Evolutionary conservation across 1,140 invertebrate species (phyloP), one percentile per base, ranked within the genome.

Genomic region (Amyelois transitella): DNA sequence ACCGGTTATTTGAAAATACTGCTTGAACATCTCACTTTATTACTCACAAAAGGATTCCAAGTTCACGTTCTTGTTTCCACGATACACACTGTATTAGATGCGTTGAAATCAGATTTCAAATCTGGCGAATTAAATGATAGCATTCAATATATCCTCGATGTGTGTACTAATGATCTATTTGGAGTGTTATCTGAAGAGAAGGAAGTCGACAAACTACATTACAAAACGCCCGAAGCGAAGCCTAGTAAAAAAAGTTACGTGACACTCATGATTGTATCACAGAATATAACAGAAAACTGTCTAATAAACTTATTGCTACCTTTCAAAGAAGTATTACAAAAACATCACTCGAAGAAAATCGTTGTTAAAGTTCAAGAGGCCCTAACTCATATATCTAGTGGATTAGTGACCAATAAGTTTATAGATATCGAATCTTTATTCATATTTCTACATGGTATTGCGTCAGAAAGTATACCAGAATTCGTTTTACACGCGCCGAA

Each of bases 31-130:
- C 91, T 99, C 72, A 93, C 93, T 43, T 88, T 93, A 12, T 82
- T 97, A 6, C 88, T 99, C 48, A 96, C 92, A 0, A 92, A 93
- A 79, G 98, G 98, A 7, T 99, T 95, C 75, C 97, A 99, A 90
- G 92, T 98, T 17, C 97, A 99, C 71, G 96, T 99, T 0, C 88
- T 99, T 12, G 94, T 94, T 2, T 97, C 93, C 60, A 98, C 97
- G 0, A 91, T 98, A 2, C 95, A 99, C 80, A 90, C 93, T 0
- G 90, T 99, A 1, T 77, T 99, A 10, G 91, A 92, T 48, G 91
- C 92, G 32, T 78, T 99, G 48, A 93, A 93, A 62, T 65, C 86
- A 0, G 82, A 79, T 2, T 92, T 96, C 44, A 89, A 92, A 71
- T 88, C 92, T 1, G 91, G 90, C 0, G 94, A 98, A 78, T 91